These are phyloP conservation scores for Agrilus planipennis DNA, from an alignment of 1,140 invertebrate genomes.

Conservation along the genomic window DNA sequence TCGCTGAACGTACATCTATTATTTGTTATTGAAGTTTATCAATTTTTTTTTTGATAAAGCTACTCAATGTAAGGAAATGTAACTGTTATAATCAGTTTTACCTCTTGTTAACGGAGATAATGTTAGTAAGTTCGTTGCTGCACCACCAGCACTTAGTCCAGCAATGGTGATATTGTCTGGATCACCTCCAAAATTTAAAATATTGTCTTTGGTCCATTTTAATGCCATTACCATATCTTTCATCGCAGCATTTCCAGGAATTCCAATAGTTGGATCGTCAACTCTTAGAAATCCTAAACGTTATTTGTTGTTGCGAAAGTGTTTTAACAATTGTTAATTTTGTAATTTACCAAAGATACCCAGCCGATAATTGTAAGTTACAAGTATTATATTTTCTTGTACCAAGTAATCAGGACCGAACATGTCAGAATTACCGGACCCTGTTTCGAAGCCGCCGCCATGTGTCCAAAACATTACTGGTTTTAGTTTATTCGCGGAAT, in stretches of 20 bases:
- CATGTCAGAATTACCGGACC: conserved; percentile 34
- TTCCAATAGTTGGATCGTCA: conserved; percentile 34
- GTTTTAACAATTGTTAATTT: no score
- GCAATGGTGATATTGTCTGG: conserved; percentile 40
- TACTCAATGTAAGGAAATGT: no score
- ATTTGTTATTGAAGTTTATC: no score
- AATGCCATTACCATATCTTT: conserved; percentile 45
- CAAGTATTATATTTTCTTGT: conserved; percentile 49
- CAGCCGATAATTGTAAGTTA: conserved; percentile 55
- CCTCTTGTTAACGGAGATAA: conserved; percentile 38
- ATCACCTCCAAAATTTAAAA: conserved; percentile 43
- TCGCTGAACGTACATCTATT: no score
- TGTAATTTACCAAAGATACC: no score
- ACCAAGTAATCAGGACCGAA: conserved; percentile 44
- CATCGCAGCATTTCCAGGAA: conserved; percentile 44
- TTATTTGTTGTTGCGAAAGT: no score
- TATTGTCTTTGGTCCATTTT: conserved; percentile 43
- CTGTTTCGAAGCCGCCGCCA: conserved; percentile 36
- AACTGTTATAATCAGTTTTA: no score
- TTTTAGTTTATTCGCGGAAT: background rate
- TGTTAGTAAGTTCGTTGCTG: conserved; percentile 39
- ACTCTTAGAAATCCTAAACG: conserved; percentile 38
- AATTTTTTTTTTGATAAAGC: no score
- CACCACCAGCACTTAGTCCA: conserved; percentile 42
- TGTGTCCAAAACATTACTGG: conserved; percentile 39